phyloP scores from a whole-genome alignment of 2,888 invertebrate genomes.

The Leucozona laternaria region DNA sequence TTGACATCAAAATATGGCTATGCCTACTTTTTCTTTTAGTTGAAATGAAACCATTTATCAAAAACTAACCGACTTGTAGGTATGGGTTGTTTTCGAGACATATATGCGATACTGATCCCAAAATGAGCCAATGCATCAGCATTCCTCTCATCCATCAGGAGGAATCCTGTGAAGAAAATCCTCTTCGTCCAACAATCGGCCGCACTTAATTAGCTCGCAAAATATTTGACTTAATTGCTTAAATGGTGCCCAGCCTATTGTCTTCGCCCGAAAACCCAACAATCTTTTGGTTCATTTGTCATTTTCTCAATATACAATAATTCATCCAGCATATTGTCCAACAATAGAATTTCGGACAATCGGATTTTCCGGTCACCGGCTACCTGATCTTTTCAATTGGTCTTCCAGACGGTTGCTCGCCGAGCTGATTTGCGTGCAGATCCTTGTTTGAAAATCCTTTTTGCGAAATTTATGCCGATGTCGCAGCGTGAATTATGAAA shows the following conservation, averaged over 20 bases:
- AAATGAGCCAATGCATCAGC: not conserved
- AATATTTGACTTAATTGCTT: constrained; percentile 74
- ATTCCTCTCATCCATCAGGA: not conserved
- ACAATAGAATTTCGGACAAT: constrained; percentile 57
- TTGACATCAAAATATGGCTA: constrained; percentile 69
- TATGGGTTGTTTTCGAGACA: not conserved
- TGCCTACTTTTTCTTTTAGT: constrained; percentile 37
- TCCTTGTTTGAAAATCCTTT: constrained; percentile 46
- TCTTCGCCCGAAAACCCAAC: constrained; percentile 62
- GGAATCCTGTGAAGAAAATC: constrained; percentile 29
- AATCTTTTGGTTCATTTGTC: constrained; percentile 58
- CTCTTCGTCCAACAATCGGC: constrained; percentile 4
- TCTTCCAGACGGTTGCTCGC: not conserved
- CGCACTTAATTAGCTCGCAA: constrained; percentile 71
- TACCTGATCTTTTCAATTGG: constrained; percentile 61
- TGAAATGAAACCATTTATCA: constrained; percentile 64
- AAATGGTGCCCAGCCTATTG: constrained; percentile 69
- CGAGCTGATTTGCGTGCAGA: constrained; percentile 53
- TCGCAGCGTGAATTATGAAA: constrained; percentile 34
- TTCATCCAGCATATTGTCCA: constrained; percentile 4
- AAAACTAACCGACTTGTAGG: constrained; percentile 15
- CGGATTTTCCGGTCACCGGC: constrained; percentile 65
- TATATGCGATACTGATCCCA: constrained; percentile 32
- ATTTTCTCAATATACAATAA: not conserved
- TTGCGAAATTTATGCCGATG: constrained; percentile 13